phyloP scores from a whole-genome alignment of 2,888 invertebrate species.

The Sarcophaga caerulescens region DNA sequence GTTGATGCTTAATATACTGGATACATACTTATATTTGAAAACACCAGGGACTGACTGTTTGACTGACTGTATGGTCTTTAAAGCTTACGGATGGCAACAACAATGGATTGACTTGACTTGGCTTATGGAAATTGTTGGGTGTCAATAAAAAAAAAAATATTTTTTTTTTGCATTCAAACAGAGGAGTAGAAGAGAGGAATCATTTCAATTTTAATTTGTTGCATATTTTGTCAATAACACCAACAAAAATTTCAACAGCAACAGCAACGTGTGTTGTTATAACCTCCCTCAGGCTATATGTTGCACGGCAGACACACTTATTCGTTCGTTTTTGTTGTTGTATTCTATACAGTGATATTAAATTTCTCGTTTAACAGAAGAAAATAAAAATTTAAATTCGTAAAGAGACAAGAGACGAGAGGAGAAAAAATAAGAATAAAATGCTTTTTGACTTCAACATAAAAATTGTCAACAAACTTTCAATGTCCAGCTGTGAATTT shows the following conservation, averaged over 20 bases:
- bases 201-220: conserved; percentile 72
- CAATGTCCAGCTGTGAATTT: conserved; percentile 79
- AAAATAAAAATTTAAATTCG: neutral
- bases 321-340: neutral
- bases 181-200: conserved; percentile 26
- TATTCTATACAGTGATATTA: conserved; percentile 32
- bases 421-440: neutral
- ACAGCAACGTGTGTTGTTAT: neutral
- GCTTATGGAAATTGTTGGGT: conserved; percentile 57
- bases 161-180: conserved; percentile 52
- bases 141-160: conserved; percentile 56
- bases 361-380: conserved; percentile 47
- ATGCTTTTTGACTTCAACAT: conserved; percentile 60
- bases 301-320: neutral
- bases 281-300: neutral
- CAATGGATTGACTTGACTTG: conserved; percentile 26
- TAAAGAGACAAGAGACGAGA: conserved; percentile 4
- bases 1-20: conserved; percentile 56
- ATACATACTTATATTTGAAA: conserved; percentile 30
- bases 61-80: neutral
- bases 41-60: neutral
- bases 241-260: conserved; percentile 65
- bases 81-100: neutral
- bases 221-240: conserved; percentile 72
- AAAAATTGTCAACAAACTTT: conserved; percentile 72